Evolutionary conservation across 1,140 invertebrate species (phyloP).

Genomic region (Drosophila albomicans): DNA sequence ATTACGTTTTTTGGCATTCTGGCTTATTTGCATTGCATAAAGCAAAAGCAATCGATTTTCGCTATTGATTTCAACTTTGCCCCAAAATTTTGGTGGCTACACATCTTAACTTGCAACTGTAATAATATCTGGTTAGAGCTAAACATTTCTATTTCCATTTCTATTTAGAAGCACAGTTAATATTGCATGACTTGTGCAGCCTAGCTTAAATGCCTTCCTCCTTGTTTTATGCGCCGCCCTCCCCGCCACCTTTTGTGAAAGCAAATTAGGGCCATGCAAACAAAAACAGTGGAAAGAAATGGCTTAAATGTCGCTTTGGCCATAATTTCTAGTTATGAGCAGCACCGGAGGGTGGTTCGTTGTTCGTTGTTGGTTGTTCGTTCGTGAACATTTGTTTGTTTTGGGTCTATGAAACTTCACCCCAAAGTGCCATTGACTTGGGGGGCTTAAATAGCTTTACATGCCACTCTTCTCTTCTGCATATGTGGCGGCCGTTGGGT

Average conservation of each 20-base stretch:
- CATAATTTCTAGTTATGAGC: constrained; percentile 77
- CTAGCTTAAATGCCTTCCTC: constrained; percentile 22
- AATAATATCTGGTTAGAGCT: constrained; percentile 53
- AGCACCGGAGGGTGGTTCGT: constrained; percentile 11
- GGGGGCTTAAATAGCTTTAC: constrained; percentile 77
- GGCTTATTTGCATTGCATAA: constrained; percentile 59
- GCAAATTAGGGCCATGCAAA: constrained; percentile 75
- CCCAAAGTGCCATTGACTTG: constrained; percentile 59
- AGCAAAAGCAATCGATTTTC: constrained; percentile 61
- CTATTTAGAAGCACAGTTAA: constrained; percentile 44
- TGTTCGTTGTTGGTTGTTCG: too few relatives aligned
- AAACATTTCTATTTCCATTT: not conserved
- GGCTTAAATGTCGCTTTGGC: constrained; percentile 82
- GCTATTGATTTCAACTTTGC: constrained; percentile 22
- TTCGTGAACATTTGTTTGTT: constrained; percentile 71
- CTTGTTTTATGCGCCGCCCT: not conserved
- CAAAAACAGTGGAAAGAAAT: constrained; percentile 64
- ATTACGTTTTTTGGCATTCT: constrained; percentile 25
- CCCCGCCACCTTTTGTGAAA: not conserved
- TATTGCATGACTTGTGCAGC: constrained; percentile 67
- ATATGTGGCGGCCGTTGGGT: constrained; percentile 33
- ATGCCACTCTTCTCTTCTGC: constrained; percentile 57
- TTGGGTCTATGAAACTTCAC: constrained; percentile 56
- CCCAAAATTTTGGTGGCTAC: constrained; percentile 6
- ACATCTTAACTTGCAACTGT: constrained; percentile 40